phyloP scores from a whole-genome alignment of 1,140 invertebrate species.

The Antheraea pernyi region DNA sequence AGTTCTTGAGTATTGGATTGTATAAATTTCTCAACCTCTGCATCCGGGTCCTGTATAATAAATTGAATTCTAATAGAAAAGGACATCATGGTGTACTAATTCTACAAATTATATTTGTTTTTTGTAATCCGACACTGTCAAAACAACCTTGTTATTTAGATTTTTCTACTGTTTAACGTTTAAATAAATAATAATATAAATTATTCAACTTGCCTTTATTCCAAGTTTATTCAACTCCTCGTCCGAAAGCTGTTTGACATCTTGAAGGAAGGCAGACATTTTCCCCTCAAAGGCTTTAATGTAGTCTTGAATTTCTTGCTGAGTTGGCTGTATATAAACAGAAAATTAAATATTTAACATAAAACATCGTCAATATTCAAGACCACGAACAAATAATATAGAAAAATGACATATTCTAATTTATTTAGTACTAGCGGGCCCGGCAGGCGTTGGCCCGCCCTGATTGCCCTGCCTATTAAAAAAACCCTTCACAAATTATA shows the following conservation, averaged over 20 bases:
- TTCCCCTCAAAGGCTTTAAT: conserved; percentile 91
- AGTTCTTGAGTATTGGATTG: conserved; percentile 96
- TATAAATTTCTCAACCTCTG: conserved; percentile 97
- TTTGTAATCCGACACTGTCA: too few relatives aligned
- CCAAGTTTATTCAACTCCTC: conserved; percentile 93
- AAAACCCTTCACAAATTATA: too few relatives aligned
- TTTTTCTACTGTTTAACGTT: too few relatives aligned
- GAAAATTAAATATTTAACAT: background rate
- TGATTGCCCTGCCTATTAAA: too few relatives aligned
- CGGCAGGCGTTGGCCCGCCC: too few relatives aligned
- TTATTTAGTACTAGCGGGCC: too few relatives aligned
- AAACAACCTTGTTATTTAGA: too few relatives aligned
- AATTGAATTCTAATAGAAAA: background rate
- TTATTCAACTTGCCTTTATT: conserved; percentile 81
- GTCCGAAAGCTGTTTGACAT: conserved; percentile 83
- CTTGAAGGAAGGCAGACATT: conserved; percentile 92
- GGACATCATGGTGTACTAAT: background rate
- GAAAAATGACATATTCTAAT: too few relatives aligned
- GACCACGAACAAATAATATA: too few relatives aligned
- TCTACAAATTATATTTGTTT: too few relatives aligned
- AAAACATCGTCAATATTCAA: background rate
- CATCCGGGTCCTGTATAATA: conserved; percentile 83
- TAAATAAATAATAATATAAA: background rate
- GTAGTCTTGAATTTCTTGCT: conserved; percentile 87
- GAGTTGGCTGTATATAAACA: conserved; percentile 68